Base-by-base conservation (phyloP, 2,888 invertebrate species). In the Cistogaster globosa region DNA sequence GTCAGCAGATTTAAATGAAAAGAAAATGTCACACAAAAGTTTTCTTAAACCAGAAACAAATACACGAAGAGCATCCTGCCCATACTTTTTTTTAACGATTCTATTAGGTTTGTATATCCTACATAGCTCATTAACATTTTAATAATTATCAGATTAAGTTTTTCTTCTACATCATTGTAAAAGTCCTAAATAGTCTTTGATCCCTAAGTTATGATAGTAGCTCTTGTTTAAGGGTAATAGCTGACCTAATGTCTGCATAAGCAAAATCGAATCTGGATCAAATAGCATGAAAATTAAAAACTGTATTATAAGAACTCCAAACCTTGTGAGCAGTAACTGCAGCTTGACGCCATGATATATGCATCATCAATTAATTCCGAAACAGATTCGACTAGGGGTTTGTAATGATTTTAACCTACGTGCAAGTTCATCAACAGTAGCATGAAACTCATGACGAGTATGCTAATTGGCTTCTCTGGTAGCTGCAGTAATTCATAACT, bases 361-460 rank as follows among this genome's bases (percentile, higher is more conserved):
- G 55, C 22, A 55, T 55, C 55, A 6, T 16, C 58, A 1, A 2
- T 32, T n/a, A 51, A 67, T 51, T 67, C 67, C n/a, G 67, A 51
- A 18, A 48, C 51, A 1, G n/a, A 58, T 11, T 58, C 32, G 2
- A 32, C 32, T 32, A 32, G 3, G 32, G 18, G 32, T 26, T 32
- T 71, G 38, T 57, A 71, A 71, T 20, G n/a, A 22, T 36, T 2
- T 58, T 12, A 55, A 42, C 69, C 69, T 55, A 42, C 57, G 38
- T 38, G 69, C 18, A 38, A 71, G 45, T 5, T 71, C 57, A 42
- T 26, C 69, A 16, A 69, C 18, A 14, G 36, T 69, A 36, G 55
- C 5, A 2, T 69, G 69, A 16, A 69, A 69, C 16, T 53, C 42
- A 14, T 53, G 57, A 36, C 55, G 53, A 69, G 69, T 69, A 14